Evolutionary conservation across 2,888 invertebrate genomes (phyloP), one percentile per base, ranked within the genome.

Genomic region (Drosophila phalerata): DNA sequence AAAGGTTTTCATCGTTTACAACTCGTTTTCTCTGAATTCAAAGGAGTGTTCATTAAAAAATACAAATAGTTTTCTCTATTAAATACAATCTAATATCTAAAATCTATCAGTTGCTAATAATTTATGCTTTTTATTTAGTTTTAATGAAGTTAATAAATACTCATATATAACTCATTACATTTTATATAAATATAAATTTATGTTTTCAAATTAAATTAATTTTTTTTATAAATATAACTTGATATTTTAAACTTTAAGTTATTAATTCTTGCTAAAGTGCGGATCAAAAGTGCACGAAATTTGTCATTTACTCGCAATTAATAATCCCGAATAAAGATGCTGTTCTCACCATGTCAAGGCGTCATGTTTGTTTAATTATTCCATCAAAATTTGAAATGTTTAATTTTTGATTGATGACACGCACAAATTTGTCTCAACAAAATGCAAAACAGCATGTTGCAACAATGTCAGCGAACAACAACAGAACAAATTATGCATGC

Each of bases 351-450:
- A 38, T 53, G 70, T 68, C 63, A 45, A 52, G 38, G 45, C 61
- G 55, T 73, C 85, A 56, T 82, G 86, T 83, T 28, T 51, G 69
- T 65, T 67, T 75, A 85, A 87, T 83, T 83, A 83, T 68, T 81
- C 81, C 81, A 68, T 81, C 78, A 69, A 47, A 64, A 53, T 68
- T 57, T 56, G 51, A 56, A 65, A 70, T 75, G 75, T 60, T 69
- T 64, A 61, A 75, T 68, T 71, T 80, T 73, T 83, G 88, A 83
- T 83, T 87, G 88, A 83, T 83, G 75, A 70, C 60, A 71, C 38
- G 70, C 71, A 69, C 82, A 69, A 83, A 83, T 83, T 83, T 87
- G 82, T 87, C 88, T 63, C 83, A 66, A 38, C 49, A 48, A 49
- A 65, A 75, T 74, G 73, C 69, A 65, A 74, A 74, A 57, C 73